Evolutionary conservation across 2,888 invertebrate species (phyloP).

Genomic region (Lacanobia wlatinum): DNA sequence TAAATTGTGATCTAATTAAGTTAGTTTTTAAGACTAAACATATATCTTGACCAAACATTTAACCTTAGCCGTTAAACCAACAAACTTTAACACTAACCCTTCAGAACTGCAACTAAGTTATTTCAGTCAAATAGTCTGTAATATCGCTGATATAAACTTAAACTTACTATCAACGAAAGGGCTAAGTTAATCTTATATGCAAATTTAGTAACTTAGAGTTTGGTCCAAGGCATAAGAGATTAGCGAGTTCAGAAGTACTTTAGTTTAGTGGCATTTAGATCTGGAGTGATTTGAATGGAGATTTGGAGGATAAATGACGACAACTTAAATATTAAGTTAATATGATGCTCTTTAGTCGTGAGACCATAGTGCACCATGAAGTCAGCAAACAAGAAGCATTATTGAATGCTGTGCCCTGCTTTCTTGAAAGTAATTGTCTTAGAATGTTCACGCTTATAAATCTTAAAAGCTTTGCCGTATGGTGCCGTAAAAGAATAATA

Average conservation of each 20-base stretch:
- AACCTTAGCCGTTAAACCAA: constrained; percentile 12
- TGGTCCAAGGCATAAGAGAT: constrained; percentile 65
- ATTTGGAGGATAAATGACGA: constrained; percentile 11
- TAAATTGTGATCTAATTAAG: too few relatives aligned
- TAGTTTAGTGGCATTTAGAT: constrained; percentile 24
- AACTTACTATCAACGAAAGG: constrained; percentile 76
- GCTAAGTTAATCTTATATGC: constrained; percentile 82
- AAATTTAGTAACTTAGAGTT: constrained; percentile 74
- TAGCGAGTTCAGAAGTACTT: constrained; percentile 36
- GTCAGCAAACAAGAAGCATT: too few relatives aligned
- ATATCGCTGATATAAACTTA: constrained; percentile 73
- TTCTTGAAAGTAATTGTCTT: too few relatives aligned
- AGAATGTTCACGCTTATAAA: too few relatives aligned
- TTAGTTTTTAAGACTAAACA: too few relatives aligned
- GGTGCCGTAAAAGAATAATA: too few relatives aligned
- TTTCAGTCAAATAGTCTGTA: constrained; percentile 74
- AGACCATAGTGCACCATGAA: neutral
- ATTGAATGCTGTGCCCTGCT: too few relatives aligned
- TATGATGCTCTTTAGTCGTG: neutral
- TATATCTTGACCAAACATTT: neutral
- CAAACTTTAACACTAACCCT: constrained; percentile 35
- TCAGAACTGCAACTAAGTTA: constrained; percentile 65
- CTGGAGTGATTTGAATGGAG: constrained; percentile 16
- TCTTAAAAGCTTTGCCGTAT: too few relatives aligned
- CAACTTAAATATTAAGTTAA: neutral